phyloP scores from a whole-genome alignment of 2,797 vertebrate species.

The Nannoperca obscura region DNA sequence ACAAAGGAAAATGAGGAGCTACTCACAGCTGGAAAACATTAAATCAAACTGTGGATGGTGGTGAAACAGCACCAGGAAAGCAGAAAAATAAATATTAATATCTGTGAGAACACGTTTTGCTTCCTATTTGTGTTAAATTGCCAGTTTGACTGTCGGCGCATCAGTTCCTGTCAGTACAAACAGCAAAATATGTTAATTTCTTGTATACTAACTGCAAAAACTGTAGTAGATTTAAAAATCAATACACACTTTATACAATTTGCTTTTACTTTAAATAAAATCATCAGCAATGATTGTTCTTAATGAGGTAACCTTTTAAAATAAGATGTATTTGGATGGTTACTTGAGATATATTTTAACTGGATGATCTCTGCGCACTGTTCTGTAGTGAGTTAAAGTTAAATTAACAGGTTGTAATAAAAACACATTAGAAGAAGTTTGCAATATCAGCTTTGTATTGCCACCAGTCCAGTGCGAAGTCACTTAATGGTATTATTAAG shows the following conservation, averaged over 20 bases:
- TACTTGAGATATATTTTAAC: neutral
- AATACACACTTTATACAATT: neutral
- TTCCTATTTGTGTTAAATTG: neutral
- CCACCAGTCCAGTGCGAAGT: too few species aligned
- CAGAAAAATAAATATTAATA: neutral
- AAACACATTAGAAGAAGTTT: neutral
- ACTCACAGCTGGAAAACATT: constrained; percentile 10
- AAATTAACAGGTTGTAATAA: neutral
- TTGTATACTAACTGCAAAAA: neutral
- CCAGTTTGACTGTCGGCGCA: neutral
- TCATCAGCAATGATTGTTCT: neutral
- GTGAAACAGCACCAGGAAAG: neutral
- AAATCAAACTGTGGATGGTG: constrained; percentile 10
- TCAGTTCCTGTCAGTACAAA: neutral
- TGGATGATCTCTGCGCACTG: neutral
- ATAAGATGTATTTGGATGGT: neutral
- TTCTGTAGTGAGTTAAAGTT: neutral
- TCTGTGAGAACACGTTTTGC: neutral
- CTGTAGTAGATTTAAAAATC: neutral
- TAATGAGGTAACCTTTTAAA: neutral
- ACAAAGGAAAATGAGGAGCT: too few species aligned
- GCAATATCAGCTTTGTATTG: neutral
- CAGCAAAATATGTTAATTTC: neutral
- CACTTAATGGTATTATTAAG: neutral
- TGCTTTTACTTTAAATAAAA: neutral